phyloP scores from a whole-genome alignment of 2,888 invertebrate genomes.

The Platycnemis pennipes region DNA sequence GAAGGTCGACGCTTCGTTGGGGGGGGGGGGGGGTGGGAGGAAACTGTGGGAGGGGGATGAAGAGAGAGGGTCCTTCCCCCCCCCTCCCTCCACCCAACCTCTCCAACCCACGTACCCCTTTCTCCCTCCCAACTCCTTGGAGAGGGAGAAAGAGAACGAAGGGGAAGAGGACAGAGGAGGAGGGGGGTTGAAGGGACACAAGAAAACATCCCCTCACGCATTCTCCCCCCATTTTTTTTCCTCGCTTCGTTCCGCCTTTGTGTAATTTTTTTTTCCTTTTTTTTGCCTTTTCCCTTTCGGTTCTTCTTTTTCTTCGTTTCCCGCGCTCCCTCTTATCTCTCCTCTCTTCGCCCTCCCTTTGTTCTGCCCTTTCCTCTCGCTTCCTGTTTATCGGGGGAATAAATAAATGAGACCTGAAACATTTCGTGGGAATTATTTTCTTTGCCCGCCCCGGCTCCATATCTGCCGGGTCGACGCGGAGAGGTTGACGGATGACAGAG shows the following conservation, averaged over 20 bases:
- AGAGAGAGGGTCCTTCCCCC: background rate
- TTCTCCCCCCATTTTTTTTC: background rate
- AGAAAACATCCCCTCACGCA: background rate
- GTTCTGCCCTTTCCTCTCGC: background rate
- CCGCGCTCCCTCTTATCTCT: background rate
- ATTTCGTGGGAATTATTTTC: background rate
- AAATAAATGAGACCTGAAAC: background rate
- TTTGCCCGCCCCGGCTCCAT: too few relatives aligned
- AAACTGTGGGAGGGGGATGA: background rate
- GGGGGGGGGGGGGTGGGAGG: background rate
- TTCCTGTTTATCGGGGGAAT: constrained; percentile 14
- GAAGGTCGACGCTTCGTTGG: background rate
- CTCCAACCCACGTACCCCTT: too few relatives aligned
- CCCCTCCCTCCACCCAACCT: too few relatives aligned
- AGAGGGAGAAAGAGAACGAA: background rate
- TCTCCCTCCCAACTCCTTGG: background rate
- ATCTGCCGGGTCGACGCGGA: too few relatives aligned
- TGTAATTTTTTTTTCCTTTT: background rate
- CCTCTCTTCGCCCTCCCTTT: background rate
- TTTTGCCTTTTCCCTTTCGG: background rate
- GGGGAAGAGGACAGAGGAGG: too few relatives aligned
- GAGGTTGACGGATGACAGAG: too few relatives aligned
- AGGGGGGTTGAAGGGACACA: background rate
- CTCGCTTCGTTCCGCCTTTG: background rate
- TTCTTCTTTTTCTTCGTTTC: background rate